phyloP scores from a whole-genome alignment of 2,113 vertebrate species.

The Albula goreensis region DNA sequence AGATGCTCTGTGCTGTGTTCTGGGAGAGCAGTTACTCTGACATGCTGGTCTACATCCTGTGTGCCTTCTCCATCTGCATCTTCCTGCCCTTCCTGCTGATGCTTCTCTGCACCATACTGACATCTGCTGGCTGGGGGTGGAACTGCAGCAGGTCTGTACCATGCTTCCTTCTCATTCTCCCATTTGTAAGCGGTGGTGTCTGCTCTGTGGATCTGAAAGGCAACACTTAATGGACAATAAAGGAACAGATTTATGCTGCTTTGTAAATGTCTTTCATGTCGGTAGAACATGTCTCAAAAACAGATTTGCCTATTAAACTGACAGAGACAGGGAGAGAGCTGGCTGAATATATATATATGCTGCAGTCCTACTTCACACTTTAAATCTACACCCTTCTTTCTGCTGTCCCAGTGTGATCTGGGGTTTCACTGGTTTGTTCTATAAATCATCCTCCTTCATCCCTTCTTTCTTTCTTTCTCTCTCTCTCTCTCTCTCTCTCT shows the following conservation, averaged over 20 bases:
- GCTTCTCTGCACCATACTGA: constrained; percentile 53
- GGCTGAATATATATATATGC: too few species aligned
- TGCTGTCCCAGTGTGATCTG: not conserved
- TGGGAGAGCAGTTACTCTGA: constrained; percentile 70
- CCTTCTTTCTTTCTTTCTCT: not conserved
- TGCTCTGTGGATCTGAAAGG: too few species aligned
- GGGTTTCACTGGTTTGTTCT: not conserved
- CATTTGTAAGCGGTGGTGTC: not conserved
- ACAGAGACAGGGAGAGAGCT: too few species aligned
- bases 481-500: not conserved
- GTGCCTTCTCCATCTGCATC: constrained; percentile 60
- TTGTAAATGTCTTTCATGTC: too few species aligned
- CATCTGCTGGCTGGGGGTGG: constrained; percentile 28
- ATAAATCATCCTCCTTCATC: not conserved
- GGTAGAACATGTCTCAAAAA: too few species aligned
- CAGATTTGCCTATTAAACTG: too few species aligned
- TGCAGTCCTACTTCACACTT: too few species aligned
- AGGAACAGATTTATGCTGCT: too few species aligned
- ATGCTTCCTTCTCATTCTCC: too few species aligned
- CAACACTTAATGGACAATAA: too few species aligned
- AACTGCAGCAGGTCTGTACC: constrained; percentile 47
- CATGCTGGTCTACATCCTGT: constrained; percentile 71
- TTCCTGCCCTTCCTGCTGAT: constrained; percentile 62
- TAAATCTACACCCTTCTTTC: too few species aligned
- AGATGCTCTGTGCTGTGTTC: constrained; percentile 73